Evolutionary conservation across 2,113 vertebrate species (phyloP).

Genomic region (Taurulus bubalis): DNA sequence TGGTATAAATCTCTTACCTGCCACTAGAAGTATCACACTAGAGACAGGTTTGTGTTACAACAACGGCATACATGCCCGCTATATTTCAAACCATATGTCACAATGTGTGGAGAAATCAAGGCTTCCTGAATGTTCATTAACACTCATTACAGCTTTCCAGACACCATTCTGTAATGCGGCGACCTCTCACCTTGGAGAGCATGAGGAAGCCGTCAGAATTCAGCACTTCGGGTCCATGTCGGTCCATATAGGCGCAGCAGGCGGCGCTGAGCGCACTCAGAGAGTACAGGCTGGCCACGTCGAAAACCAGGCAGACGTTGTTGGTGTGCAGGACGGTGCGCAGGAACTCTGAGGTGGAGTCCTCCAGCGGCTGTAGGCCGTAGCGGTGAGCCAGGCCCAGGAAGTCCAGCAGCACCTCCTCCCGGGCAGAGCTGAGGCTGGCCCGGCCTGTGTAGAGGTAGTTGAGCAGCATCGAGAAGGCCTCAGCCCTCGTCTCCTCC

Average conservation of each 20-base stretch:
- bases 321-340: slow-evolving; percentile 95
- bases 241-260: slow-evolving; percentile 97
- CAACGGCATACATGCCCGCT: no score
- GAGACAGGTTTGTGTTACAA: no score
- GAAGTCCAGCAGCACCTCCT: slow-evolving; percentile 96
- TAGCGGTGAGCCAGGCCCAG: slow-evolving; percentile 96
- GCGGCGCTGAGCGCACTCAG: slow-evolving; percentile 90
- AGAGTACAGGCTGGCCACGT: slow-evolving; percentile 96
- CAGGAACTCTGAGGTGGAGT: slow-evolving; percentile 96
- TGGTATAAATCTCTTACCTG: no score
- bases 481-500: slow-evolving; percentile 94
- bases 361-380: slow-evolving; percentile 95
- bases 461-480: slow-evolving; percentile 95
- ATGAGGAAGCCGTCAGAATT: slow-evolving; percentile 92
- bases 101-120: background rate
- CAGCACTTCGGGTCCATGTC: slow-evolving; percentile 93
- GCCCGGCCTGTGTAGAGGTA: slow-evolving; percentile 98
- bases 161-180: background rate
- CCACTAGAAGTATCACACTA: no score
- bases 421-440: slow-evolving; percentile 92
- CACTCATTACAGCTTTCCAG: background rate
- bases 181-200: slow-evolving; percentile 90
- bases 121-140: background rate
- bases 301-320: slow-evolving; percentile 97
- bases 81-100: background rate